A percentile compares a stretch with the other conserved stretches of the same genome.
phyloP scores from a whole-genome alignment of 2,113 vertebrate genomes.

The Chionis minor region DNA sequence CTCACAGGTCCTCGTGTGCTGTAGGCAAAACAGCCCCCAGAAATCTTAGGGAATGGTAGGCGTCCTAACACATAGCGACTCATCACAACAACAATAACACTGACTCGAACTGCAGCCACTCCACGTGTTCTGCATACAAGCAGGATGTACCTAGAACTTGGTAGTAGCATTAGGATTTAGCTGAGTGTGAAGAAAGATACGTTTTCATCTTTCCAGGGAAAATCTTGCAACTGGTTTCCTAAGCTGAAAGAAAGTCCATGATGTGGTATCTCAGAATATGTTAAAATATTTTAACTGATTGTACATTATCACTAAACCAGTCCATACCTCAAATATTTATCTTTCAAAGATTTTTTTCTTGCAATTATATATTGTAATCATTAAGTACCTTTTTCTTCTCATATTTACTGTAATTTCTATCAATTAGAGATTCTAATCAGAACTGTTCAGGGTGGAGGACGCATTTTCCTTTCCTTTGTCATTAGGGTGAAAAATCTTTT shows the following conservation, averaged over 20 bases:
- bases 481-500: background rate
- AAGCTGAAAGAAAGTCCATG: background rate
- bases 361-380: background rate
- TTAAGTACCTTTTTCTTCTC: slow-evolving; percentile 1
- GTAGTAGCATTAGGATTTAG: background rate
- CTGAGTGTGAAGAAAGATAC: background rate
- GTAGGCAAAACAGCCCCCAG: background rate
- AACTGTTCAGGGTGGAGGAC: slow-evolving; percentile 27
- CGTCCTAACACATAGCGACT: background rate
- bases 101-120: background rate
- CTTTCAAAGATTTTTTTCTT: slow-evolving; percentile 14
- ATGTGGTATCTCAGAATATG: background rate
- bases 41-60: background rate
- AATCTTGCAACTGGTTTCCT: background rate
- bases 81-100: background rate
- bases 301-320: background rate
- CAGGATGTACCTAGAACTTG: background rate
- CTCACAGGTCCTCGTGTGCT: background rate
- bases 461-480: slow-evolving; percentile 48
- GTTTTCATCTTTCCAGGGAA: background rate
- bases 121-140: background rate
- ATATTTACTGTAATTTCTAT: background rate
- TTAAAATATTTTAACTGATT: background rate
- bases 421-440: slow-evolving; percentile 36
- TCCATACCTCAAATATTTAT: slow-evolving; percentile 25